Base-by-base conservation (phyloP, 2,797 vertebrate species). In the Propithecus deckenii region DNA sequence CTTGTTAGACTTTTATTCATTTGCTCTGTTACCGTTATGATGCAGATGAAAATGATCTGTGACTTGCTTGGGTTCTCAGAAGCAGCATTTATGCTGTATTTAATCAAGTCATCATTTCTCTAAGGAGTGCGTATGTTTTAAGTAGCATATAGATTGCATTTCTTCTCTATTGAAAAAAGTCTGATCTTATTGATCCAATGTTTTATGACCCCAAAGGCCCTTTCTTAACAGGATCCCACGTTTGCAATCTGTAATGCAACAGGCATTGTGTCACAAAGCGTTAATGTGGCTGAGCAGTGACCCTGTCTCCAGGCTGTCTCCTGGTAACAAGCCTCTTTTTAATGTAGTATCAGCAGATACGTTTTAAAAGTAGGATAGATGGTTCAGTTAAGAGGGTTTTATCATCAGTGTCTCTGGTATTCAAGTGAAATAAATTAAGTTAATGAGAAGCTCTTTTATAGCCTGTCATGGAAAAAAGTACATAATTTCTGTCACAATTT, bases 401-500 rank as follows among this genome's bases (percentile, higher is more conserved):
- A 95, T 80, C 95, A 92, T 76, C 94, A 52, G 80, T 78, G 65
- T 97, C 65, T 80, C 83, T 96, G 52, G 91, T 97, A 85, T 79
- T 98, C 57, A 10, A 89, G 75, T 96, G 97, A 97, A 95, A 96
- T 98, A 97, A 25, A 46, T 97, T 98, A 97, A 96, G 95, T 97
- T 97, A 97, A 97, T 98, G 95, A 89, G 96, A 91, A 96, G 96
- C 88, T 93, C 89, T 96, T 96, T 98, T 98, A 93, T 97, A 97
- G 97, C 97, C 97, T 98, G 98, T 93, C 91, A 94, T 95, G 86
- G 72, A 84, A 97, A 97, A 91, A 96, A 30, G 96, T 96, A 97
- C 96, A 88, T 98, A 98, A 98, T 98, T 98, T 96, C 94, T 98
- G 97, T 98, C 97, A 94, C 97, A 97, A 86, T 97, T 98, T 98